Base-by-base conservation (phyloP, 2,797 vertebrate genomes). In the Scolopax rusticola region DNA sequence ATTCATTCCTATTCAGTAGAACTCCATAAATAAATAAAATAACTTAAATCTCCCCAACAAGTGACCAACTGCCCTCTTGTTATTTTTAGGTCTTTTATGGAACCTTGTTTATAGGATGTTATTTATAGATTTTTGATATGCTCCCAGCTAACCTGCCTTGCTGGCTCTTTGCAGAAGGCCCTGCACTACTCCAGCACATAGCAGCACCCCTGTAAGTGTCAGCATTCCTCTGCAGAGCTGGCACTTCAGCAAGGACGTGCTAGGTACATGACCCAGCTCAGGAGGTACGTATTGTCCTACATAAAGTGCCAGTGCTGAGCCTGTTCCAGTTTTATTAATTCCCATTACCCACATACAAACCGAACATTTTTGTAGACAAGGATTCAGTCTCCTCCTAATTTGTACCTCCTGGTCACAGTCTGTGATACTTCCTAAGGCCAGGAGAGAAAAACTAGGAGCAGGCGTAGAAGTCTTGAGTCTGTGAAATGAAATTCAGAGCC, bases 141-240 rank as follows among this genome's bases (percentile, higher is more conserved):
- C 71, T 95, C 79, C 82, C 73, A 84, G 85, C 79, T 80, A 90
- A 88, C 82, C 83, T 93, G 76, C 71, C 79, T 61, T 65, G 32
- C 74, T 90, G 80, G 41, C 74, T 92, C 21, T 95, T 86, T 94
- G 74, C 85, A 95, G 87, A 74, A 89, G 59, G 56, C 74, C 79
- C 83, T 79, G 65, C 83, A 36, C 23, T 50, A 28, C 83, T 69
- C 9, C 11, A 86, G 84, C 54, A 84, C 85, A 67, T 28, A 60
- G 70, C 76, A n/a, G 83, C 83, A 82, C 77, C 77, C 69, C 80
- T 79, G 67, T 82, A 76, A 90, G 90, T 93, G 93, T 87, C 91
- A 94, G 89, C 84, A 76, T 88, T 95, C 93, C 87, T 93, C 87
- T 88, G 74, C 85, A 45, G 60, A 90, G 89, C 6, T 95, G 91